phyloP scores from a whole-genome alignment of 2,113 vertebrate species.

The Nerophis lumbriciformis region DNA sequence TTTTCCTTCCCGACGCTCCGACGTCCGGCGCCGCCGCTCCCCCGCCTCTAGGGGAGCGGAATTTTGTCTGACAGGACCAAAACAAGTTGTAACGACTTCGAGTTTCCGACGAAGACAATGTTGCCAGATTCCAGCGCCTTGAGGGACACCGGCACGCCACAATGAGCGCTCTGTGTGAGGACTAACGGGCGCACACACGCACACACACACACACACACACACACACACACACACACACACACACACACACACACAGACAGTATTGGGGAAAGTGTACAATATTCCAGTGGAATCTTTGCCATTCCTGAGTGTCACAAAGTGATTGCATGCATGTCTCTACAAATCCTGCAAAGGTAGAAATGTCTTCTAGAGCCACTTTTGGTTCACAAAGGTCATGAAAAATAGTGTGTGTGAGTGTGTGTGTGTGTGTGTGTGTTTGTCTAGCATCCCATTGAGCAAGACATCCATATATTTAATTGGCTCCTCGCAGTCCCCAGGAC shows the following conservation, averaged over 20 bases:
- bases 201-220: slow-evolving; percentile 14
- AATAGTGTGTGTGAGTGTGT: slow-evolving; percentile 26
- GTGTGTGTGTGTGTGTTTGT: slow-evolving; percentile 7
- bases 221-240: slow-evolving; percentile 14
- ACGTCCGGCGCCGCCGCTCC: slow-evolving; percentile 39
- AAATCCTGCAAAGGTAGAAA: slow-evolving; percentile 36
- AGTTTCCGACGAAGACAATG: slow-evolving; percentile 67
- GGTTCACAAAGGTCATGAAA: slow-evolving; percentile 20
- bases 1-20: slow-evolving; percentile 58
- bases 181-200: slow-evolving; percentile 14
- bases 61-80: slow-evolving; percentile 64
- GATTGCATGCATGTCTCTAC: slow-evolving; percentile 55
- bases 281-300: slow-evolving; percentile 44
- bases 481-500: no score
- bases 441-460: no score
- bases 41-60: slow-evolving; percentile 49
- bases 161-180: slow-evolving; percentile 63
- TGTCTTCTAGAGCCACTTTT: slow-evolving; percentile 25
- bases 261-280: slow-evolving; percentile 33
- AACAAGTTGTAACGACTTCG: slow-evolving; percentile 68
- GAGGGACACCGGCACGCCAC: slow-evolving; percentile 56
- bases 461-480: no score
- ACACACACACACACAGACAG: slow-evolving; percentile 15
- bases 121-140: slow-evolving; percentile 68
- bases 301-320: slow-evolving; percentile 61